A percentile compares a stretch with the other conserved stretches of the same genome.
These are phyloP conservation scores for Chrysocyon brachyurus DNA, from an alignment of 2,797 vertebrate species.

Conservation along the genomic window DNA sequence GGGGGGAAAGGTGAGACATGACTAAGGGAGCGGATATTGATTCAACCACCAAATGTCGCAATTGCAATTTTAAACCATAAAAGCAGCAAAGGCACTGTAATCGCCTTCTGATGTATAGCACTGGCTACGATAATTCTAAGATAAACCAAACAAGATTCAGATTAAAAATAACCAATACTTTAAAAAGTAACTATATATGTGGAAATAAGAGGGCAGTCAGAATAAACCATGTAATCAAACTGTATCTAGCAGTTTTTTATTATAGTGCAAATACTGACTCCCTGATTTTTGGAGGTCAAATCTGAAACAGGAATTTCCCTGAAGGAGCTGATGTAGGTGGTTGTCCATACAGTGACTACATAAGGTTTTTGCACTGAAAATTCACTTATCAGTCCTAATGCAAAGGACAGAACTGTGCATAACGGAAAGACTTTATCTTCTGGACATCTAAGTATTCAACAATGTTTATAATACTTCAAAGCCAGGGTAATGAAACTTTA, in stretches of 20 bases:
- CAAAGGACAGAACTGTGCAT: conserved; percentile 13
- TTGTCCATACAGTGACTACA: neutral
- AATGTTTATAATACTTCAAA: conserved; percentile 53
- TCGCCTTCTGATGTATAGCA: neutral
- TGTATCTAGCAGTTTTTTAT: conserved; percentile 32
- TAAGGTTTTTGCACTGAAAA: conserved; percentile 30
- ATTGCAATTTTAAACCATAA: conserved; percentile 53
- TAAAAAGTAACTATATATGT: neutral
- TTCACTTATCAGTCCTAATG: conserved; percentile 13
- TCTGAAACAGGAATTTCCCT: conserved; percentile 54
- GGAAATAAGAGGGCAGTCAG: conserved; percentile 27
- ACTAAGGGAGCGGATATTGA: neutral
- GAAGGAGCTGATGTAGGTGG: conserved; percentile 3
- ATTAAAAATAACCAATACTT: conserved; percentile 25
- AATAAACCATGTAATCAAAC: conserved; percentile 28
- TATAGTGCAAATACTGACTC: conserved; percentile 17
- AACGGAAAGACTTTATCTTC: conserved; percentile 33
- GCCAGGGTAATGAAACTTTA: conserved; percentile 58
- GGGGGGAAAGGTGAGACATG: neutral
- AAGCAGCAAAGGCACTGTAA: neutral
- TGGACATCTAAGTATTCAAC: neutral
- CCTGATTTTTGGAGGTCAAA: conserved; percentile 54
- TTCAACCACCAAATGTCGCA: neutral
- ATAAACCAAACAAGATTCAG: conserved; percentile 17
- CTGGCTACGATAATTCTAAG: neutral